Base-by-base conservation (phyloP, 2,888 invertebrate genomes). In the Sipha maydis region DNA sequence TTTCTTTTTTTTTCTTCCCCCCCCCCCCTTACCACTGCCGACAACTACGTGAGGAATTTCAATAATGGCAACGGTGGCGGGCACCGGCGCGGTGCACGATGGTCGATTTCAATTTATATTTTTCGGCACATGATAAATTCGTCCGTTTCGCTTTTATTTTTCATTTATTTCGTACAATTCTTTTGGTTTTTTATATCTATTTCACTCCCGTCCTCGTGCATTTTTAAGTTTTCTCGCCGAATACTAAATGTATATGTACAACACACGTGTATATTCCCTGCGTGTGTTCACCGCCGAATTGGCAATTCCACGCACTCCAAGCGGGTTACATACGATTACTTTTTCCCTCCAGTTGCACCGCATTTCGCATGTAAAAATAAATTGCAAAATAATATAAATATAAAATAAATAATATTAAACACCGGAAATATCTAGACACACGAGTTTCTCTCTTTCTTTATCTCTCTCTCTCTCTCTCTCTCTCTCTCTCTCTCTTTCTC, bases 61-160 rank as follows among this genome's bases (percentile, higher is more conserved):
- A 88, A 88, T 88, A 88, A 88, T 28, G 79, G 73, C 71, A n/a
- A 21, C 61, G 31, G 5, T 41, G 69, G 34, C 34, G 75, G n/a
- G 61, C 76, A 3, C 75, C 31, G 82, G 82, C 83, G 38, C 28
- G 56, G 56, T 17, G 61, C 76, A 61, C 85, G 31, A 83, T 21
- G 80, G 80, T 80, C 80, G 73, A 80, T 88, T 73, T 88, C 80
- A 80, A 80, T 80, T 80, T 80, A 73, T 73, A 75, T 88, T 75
- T 88, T 88, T 80, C 73, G 56, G 56, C 79, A 34, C 80, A 31
- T 25, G 56, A 85, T 79, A 79, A 79, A 85, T 86, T 80, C 79
- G 79, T 78, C 86, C 69, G 54, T 77, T 78, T 85, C 41, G 75
- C 25, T 78, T 69, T 83, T 73, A 83, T 78, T 78, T 77, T 34